These are phyloP conservation scores for Phalacrocorax pelagicus DNA, from an alignment of 2,113 vertebrate genomes.

Conservation along the genomic window DNA sequence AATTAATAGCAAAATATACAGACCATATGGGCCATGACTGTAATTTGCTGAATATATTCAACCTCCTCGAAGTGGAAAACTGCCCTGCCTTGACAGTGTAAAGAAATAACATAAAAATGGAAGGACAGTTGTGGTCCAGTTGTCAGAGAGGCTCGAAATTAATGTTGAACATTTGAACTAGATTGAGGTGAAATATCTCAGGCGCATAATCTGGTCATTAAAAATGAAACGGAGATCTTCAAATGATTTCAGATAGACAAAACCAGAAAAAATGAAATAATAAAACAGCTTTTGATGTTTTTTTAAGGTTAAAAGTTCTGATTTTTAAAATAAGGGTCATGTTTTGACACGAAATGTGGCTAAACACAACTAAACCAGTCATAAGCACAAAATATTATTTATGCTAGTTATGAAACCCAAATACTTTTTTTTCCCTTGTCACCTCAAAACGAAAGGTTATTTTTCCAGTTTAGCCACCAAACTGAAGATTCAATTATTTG, in stretches of 20 bases:
- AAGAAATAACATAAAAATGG: slow-evolving; percentile 18
- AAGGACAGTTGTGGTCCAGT: slow-evolving; percentile 7
- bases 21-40: background rate
- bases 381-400: background rate
- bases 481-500: slow-evolving; percentile 49
- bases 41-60: background rate
- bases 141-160: slow-evolving; percentile 20
- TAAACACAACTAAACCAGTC: background rate
- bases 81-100: background rate
- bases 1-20: slow-evolving; percentile 18
- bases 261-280: background rate
- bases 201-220: slow-evolving; percentile 29
- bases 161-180: background rate
- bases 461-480: slow-evolving; percentile 13
- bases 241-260: background rate
- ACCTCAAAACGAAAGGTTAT: slow-evolving; percentile 24
- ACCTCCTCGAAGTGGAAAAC: background rate
- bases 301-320: background rate
- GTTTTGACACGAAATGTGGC: background rate
- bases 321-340: background rate
- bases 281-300: background rate
- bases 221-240: background rate
- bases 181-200: slow-evolving; percentile 15
- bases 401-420: background rate
- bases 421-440: background rate